Evolutionary conservation across 2,113 vertebrate species (phyloP), one percentile per base, ranked within the genome.

Genomic region (Dicentrarchus labrax): DNA sequence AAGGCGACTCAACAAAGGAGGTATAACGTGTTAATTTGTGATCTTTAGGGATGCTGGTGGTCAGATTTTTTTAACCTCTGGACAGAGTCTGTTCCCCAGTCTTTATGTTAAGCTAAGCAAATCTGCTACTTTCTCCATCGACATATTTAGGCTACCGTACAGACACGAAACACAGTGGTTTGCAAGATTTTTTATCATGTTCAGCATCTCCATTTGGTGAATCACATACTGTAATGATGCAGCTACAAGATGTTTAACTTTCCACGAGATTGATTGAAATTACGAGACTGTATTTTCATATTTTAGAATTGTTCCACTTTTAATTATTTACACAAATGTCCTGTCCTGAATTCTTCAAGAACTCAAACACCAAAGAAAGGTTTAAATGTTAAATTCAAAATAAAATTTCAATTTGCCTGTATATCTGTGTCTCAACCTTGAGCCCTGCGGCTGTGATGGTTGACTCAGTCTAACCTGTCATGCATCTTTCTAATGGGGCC

Each of bases 401-500:
- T 30, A 30, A 30, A 30, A 30, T 30, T 30, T 60, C 12, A 69
- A 47, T 69, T 6, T 36, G 1, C 16, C 8, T n/a, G 10, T 21
- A 50, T 9, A 67, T 36, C 36, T 36, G 21, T 36, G 6, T 70
- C 50, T 76, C 47, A 51, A 69, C 72, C 41, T 59, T 66, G 60
- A 73, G 60, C 38, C 21, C 45, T 50, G 21, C 0, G 13, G 30
- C 39, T 69, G 16, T 72, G 43, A 57, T 57, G 41, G 53, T n/a
- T 87, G 76, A 85, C 78, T 79, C 24, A 60, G 50, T 80, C 41
- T 68, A 82, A 86, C 84, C 71, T 81, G 80, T 69, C 47, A 4
- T 80, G 80, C 85, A 76, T 82, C 74, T 85, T 56, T 79, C 57
- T 83, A 80, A 83, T 71, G 47, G 66, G 72, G 64, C 73, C 73